A percentile compares a stretch with the other conserved stretches of the same genome.
phyloP scores from a whole-genome alignment of 1,140 invertebrate species.

The Melitaea cinxia region DNA sequence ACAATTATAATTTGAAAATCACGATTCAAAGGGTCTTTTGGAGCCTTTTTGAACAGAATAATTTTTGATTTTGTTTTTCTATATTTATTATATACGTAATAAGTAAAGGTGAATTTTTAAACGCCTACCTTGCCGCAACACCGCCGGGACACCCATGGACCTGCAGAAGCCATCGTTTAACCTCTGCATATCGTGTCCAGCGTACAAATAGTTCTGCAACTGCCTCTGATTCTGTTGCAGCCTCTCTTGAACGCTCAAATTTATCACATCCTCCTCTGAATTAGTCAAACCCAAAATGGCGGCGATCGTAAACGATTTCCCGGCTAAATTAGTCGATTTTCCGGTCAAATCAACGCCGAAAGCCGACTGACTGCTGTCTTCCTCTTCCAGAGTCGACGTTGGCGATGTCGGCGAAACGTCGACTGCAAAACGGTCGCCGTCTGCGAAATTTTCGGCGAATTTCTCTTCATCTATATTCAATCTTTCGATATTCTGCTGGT shows the following conservation, averaged over 20 bases:
- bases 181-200: conserved; percentile 65
- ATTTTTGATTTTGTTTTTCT: no score
- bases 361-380: conserved; percentile 61
- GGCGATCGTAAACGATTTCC: conserved; percentile 74
- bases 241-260: conserved; percentile 68
- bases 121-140: conserved; percentile 64
- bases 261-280: conserved; percentile 71
- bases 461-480: conserved; percentile 49
- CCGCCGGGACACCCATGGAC: conserved; percentile 54
- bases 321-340: conserved; percentile 65
- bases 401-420: conserved; percentile 35
- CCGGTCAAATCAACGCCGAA: conserved; percentile 72
- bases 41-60: no score
- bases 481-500: conserved; percentile 58
- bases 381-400: conserved; percentile 56
- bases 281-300: conserved; percentile 71
- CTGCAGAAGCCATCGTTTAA: conserved; percentile 66
- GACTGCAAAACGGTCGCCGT: conserved; percentile 47
- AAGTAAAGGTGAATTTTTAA: no score
- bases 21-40: no score
- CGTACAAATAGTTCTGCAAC: conserved; percentile 67
- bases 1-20: no score
- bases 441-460: conserved; percentile 42
- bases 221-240: conserved; percentile 67
- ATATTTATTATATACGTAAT: no score